These are phyloP conservation scores for Macropus fuliginosus DNA, from an alignment of 2,797 vertebrate species.

Conservation along the genomic window DNA sequence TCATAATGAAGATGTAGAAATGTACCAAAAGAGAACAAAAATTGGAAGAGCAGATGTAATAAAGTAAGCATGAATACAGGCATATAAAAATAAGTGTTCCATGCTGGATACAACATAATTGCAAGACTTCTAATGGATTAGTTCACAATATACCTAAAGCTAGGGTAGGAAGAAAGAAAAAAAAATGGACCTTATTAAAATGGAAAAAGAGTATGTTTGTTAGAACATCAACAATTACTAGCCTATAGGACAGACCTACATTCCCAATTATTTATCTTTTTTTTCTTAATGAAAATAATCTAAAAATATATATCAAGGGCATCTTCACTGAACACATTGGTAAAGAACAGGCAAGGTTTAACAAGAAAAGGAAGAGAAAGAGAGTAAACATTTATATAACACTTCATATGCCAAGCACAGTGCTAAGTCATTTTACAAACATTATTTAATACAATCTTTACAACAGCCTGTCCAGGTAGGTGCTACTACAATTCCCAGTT, in stretches of 20 bases:
- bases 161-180: not conserved
- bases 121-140: not conserved
- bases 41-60: not conserved
- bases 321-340: not conserved
- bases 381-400: not conserved
- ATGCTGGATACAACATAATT: not conserved
- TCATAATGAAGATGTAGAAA: not conserved
- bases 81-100: not conserved
- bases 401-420: not conserved
- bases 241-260: not conserved
- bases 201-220: not conserved
- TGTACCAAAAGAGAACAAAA: not conserved
- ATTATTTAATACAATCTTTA: not conserved
- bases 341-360: not conserved
- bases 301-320: not conserved
- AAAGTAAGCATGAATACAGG: not conserved
- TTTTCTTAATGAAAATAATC: not conserved
- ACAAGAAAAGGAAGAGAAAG: not conserved
- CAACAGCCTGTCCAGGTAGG: not conserved
- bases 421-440: not conserved
- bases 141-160: not conserved
- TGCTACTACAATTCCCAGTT: not conserved
- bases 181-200: not conserved
- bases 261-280: not conserved
- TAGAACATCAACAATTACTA: not conserved